Base-by-base conservation (phyloP, 2,797 vertebrate species). In the Morelia viridis region DNA sequence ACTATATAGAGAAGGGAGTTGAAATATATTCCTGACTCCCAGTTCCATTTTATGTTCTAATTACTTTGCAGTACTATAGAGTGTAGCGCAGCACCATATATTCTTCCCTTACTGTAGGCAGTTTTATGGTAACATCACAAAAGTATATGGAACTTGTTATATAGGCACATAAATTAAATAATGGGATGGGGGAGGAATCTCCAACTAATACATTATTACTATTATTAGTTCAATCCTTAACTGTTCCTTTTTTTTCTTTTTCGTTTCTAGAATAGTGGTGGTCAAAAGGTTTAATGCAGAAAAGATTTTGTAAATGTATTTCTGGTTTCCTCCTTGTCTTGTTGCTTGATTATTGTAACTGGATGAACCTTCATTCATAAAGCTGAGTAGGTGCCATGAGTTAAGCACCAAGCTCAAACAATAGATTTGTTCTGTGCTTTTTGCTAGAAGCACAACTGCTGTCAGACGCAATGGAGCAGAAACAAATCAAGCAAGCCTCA, bases 21-120 rank as follows among this genome's bases (percentile, higher is more conserved):
- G 94, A 94, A 94, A 95, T 86, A 93, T 90, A 57, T 92, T 94
- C 91, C 90, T 92, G 96, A 96, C 92, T 95, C 95, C 94, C 94
- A 90, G 94, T 91, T 94, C 95, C 94, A 86, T 96, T 97, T 97
- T 96, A 96, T 96, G 95, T 95, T 92, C 96, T 94, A 96, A 97
- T 97, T 96, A 96, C 93, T 93, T 65, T 0, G 0, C 93, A 87
- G 93, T 71, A 89, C 94, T 96, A 93, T 94, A 92, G 90, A 95
- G 92, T 91, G 91, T 80, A 96, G 92, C 94, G 92, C 84, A 91
- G 31, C 11, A 71, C 93, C 93, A 87, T 94, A 95, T 88, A 96
- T 95, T 91, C 93, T 85, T 96, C 94, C 71, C 95, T 92, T 22
- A 65, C 87, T 91, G 91, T 0, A 71, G 95, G 94, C 94, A 93